These are phyloP conservation scores for Achatina immaculata DNA, from an alignment of 1,140 invertebrate species.

Conservation along the genomic window DNA sequence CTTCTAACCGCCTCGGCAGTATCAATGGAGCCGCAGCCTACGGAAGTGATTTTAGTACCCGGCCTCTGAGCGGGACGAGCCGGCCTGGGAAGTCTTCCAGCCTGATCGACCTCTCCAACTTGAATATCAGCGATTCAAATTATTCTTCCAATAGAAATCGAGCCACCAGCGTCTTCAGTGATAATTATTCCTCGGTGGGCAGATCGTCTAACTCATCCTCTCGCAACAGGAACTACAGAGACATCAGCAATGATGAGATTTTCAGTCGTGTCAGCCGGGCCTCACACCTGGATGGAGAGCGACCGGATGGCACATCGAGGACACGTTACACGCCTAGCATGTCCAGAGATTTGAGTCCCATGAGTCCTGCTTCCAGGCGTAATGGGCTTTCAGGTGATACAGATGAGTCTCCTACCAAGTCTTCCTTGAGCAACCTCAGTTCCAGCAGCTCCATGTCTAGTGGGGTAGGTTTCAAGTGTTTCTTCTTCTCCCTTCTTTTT, in stretches of 20 bases:
- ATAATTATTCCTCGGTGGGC: not conserved
- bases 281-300: not conserved
- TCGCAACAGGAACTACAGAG: slow-evolving; percentile 8
- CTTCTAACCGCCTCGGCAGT: slow-evolving; percentile 38
- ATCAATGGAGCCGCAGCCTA: not conserved
- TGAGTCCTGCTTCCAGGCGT: not conserved
- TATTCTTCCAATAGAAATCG: slow-evolving; percentile 25
- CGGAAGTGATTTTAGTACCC: not conserved
- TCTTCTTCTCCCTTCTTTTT: too few species aligned
- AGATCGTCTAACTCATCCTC: not conserved
- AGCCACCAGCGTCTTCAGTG: slow-evolving; percentile 23
- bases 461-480: slow-evolving; percentile 23
- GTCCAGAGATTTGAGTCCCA: slow-evolving; percentile 40
- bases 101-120: slow-evolving; percentile 3
- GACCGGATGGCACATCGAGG: slow-evolving; percentile 28
- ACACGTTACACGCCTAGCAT: slow-evolving; percentile 37
- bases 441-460: slow-evolving; percentile 49
- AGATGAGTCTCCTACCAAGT: slow-evolving; percentile 31
- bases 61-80: not conserved
- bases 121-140: slow-evolving; percentile 17
- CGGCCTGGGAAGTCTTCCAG: slow-evolving; percentile 21
- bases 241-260: slow-evolving; percentile 26
- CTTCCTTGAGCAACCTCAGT: slow-evolving; percentile 44
- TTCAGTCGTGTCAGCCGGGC: not conserved
- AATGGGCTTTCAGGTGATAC: not conserved